Percentiles rank a stretch among this genome's conserved stretches.
phyloP scores from a whole-genome alignment of 2,113 vertebrate genomes.

The Mastomys coucha region DNA sequence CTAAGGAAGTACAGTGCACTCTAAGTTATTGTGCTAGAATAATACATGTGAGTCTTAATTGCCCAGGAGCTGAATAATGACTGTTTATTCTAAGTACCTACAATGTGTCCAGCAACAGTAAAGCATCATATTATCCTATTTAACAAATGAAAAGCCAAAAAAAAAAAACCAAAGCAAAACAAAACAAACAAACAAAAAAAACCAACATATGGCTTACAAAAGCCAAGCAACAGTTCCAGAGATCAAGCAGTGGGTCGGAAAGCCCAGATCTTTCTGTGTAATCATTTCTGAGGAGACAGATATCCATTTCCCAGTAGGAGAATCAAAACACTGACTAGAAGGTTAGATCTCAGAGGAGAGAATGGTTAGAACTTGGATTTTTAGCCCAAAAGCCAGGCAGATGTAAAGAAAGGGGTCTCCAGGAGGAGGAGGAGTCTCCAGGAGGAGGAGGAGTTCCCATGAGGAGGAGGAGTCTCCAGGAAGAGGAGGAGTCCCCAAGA shows the following conservation, averaged over 20 bases:
- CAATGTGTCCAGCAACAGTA: neutral
- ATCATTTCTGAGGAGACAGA: neutral
- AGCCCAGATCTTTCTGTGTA: neutral
- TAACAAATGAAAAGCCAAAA: neutral
- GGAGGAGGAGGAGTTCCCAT: no score
- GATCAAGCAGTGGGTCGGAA: neutral
- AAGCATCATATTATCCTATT: neutral
- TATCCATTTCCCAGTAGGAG: neutral
- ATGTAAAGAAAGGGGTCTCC: neutral
- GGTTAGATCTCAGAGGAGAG: neutral
- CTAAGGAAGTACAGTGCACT: neutral
- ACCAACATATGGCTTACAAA: neutral
- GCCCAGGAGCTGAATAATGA: neutral
- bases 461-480: no score
- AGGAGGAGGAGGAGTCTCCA: no score
- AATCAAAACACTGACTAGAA: neutral
- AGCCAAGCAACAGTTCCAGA: neutral
- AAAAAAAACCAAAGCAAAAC: no score
- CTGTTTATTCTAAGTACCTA: constrained; percentile 2
- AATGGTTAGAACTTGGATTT: neutral
- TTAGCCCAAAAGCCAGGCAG: neutral
- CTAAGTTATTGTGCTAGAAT: neutral
- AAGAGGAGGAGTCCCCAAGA: no score
- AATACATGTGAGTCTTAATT: neutral
- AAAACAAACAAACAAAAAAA: no score